Conservation (phyloP, 2,113 vertebrate species). For the Platichthys stellatus region DNA sequence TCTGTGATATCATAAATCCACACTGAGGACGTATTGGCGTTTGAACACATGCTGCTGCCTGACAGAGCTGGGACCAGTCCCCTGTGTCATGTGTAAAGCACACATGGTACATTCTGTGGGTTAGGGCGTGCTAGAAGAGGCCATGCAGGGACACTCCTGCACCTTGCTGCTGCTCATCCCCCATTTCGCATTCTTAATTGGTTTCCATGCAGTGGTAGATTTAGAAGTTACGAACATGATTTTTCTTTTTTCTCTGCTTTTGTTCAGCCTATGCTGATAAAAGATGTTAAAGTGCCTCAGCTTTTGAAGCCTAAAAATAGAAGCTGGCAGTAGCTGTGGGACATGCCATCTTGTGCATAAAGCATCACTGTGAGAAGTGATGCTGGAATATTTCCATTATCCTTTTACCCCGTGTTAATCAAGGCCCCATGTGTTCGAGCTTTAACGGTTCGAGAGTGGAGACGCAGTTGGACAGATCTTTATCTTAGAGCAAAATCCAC, state of each 20-base stretch:
- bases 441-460: neutral
- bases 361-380: constrained; percentile 47
- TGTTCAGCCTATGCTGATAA: constrained; percentile 34
- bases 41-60: neutral
- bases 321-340: constrained; percentile 43
- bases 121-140: constrained; percentile 28
- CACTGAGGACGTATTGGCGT: constrained; percentile 9
- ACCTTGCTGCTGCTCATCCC: constrained; percentile 46
- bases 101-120: constrained; percentile 22
- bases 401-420: constrained; percentile 26
- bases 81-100: constrained; percentile 40
- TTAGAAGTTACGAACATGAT: constrained; percentile 44
- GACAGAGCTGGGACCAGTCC: constrained; percentile 10
- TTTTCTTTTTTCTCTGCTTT: constrained; percentile 40
- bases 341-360: constrained; percentile 55
- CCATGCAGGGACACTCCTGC: constrained; percentile 34
- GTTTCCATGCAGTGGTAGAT: constrained; percentile 54
- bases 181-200: constrained; percentile 64
- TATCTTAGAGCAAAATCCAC: neutral
- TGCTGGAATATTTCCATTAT: constrained; percentile 43
- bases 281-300: constrained; percentile 59
- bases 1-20: constrained; percentile 10
- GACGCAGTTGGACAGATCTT: neutral
- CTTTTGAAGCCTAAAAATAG: constrained; percentile 66
- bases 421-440: neutral